Percentiles rank a stretch among this genome's conserved stretches.
These are phyloP conservation scores for Sclerodermus sp. DNA, from an alignment of 2,888 invertebrate genomes.

Conservation along the genomic window DNA sequence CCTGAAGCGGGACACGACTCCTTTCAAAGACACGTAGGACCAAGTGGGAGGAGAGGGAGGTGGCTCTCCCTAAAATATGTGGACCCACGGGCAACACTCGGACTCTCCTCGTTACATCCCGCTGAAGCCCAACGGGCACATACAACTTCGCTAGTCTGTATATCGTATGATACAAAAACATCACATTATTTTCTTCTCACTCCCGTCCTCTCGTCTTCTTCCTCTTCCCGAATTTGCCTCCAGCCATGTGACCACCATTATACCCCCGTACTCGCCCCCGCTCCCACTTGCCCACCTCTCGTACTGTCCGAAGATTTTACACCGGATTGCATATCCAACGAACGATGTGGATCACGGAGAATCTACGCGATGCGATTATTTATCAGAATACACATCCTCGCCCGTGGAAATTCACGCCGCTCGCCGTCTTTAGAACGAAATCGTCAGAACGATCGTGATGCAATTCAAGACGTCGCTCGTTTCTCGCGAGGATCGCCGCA, in stretches of 20 bases:
- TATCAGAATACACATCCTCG: no score
- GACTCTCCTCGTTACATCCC: conserved; percentile 55
- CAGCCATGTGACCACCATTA: conserved; percentile 51
- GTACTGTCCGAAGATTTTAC: conserved; percentile 12
- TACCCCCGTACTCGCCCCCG: conserved; percentile 25
- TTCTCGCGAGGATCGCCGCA: no score
- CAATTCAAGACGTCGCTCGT: no score
- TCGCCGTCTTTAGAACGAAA: no score
- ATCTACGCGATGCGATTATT: no score
- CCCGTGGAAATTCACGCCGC: no score
- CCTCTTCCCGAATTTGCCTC: conserved; percentile 21
- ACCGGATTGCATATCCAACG: conserved; percentile 27
- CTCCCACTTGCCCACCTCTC: conserved; percentile 15
- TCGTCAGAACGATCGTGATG: no score
- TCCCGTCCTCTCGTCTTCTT: conserved; percentile 5
- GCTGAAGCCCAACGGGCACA: conserved; percentile 33
- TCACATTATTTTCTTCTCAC: conserved; percentile 48
- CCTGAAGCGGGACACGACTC: conserved; percentile 49
- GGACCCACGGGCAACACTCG: conserved; percentile 48
- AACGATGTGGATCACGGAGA: no score
- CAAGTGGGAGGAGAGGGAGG: conserved; percentile 17
- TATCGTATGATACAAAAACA: conserved; percentile 56
- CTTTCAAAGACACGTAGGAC: conserved; percentile 50
- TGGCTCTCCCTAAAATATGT: conserved; percentile 56
- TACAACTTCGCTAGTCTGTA: conserved; percentile 46